phyloP scores from a whole-genome alignment of 53 echinoderm and acorn worm genomes.

The Mesocentrotus franciscanus region DNA sequence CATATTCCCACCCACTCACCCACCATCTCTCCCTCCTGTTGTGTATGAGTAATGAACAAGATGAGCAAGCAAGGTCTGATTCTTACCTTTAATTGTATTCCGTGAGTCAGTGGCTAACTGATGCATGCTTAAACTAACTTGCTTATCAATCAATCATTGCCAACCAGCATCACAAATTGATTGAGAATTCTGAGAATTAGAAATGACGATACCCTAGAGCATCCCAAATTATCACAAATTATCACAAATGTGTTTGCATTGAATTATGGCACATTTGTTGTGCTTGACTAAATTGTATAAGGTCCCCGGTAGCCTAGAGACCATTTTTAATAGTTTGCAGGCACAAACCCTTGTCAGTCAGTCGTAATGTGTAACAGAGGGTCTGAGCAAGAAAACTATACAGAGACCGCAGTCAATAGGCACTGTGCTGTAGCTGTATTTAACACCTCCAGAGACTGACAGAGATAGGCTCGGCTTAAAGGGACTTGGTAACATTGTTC shows the following conservation, averaged over 20 bases:
- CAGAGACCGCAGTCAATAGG: no score
- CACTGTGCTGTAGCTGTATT: no score
- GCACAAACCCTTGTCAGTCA: no score
- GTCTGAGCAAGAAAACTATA: no score
- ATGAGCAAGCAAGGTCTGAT: background rate
- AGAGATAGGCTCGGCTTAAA: no score
- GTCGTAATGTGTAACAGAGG: no score
- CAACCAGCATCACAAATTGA: constrained; percentile 26
- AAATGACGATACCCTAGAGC: background rate
- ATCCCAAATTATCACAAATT: background rate
- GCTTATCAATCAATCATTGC: background rate
- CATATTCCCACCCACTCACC: background rate
- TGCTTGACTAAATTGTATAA: no score
- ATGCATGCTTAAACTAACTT: background rate
- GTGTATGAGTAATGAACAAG: background rate
- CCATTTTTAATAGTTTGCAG: no score
- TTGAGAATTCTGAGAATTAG: constrained; percentile 33
- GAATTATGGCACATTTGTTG: background rate
- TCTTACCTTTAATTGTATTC: constrained; percentile 7
- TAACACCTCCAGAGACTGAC: no score
- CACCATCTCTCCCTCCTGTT: background rate
- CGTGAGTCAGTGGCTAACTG: constrained; percentile 21
- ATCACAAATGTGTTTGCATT: constrained; percentile 11
- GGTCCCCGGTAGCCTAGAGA: no score
- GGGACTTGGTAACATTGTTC: no score